Evolutionary conservation across 2,888 invertebrate species (phyloP).

Genomic region (Ectobius pallidus): DNA sequence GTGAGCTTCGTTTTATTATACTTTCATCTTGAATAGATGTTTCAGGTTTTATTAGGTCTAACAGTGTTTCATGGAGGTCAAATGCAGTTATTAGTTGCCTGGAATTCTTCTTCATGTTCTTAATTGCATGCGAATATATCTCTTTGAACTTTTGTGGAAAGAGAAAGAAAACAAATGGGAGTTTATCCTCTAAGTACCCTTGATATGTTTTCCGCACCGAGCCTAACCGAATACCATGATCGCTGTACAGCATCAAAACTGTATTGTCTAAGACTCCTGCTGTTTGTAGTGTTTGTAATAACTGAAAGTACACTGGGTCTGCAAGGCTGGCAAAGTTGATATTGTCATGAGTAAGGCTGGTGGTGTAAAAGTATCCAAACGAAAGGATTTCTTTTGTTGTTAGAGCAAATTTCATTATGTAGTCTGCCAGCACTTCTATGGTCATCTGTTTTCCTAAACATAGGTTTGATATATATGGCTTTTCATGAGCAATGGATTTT

Average conservation of each 20-base stretch:
- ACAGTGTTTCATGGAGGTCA: constrained; percentile 81
- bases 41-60: constrained; percentile 66
- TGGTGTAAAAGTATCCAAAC: constrained; percentile 86
- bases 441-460: constrained; percentile 75
- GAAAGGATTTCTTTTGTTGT: constrained; percentile 65
- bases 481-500: constrained; percentile 67
- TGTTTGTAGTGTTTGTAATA: constrained; percentile 62
- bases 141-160: too few relatives aligned
- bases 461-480: constrained; percentile 66
- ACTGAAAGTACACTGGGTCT: constrained; percentile 67
- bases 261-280: constrained; percentile 68
- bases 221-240: constrained; percentile 91
- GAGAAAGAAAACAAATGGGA: too few relatives aligned
- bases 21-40: too few relatives aligned
- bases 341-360: constrained; percentile 82
- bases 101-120: constrained; percentile 70
- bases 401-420: constrained; percentile 67
- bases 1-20: too few relatives aligned
- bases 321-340: constrained; percentile 78
- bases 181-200: too few relatives aligned
- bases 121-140: constrained; percentile 65
- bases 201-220: constrained; percentile 81
- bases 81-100: constrained; percentile 80
- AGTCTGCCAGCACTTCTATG: constrained; percentile 73
- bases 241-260: constrained; percentile 74